Evolutionary conservation across 2,888 invertebrate genomes (phyloP).

Genomic region (Pristionchus entomophagus): DNA sequence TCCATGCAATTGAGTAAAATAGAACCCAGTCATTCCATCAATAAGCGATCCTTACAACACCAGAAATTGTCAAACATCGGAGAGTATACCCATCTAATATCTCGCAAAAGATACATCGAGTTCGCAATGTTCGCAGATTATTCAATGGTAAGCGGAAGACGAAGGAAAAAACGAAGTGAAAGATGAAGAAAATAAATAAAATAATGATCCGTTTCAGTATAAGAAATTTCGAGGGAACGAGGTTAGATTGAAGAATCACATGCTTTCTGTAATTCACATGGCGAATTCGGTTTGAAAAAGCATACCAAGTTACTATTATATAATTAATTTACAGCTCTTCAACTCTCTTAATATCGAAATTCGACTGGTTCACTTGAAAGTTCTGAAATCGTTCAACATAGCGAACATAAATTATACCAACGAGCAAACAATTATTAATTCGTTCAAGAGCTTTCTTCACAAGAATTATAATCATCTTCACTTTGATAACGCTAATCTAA

Average conservation of each 20-base stretch:
- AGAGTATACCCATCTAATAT: neutral
- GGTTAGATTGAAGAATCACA: neutral
- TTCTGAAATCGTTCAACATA: neutral
- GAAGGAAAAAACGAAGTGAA: too few relatives aligned
- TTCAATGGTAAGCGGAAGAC: neutral
- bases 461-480: too few relatives aligned
- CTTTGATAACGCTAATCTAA: neutral
- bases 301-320: neutral
- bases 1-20: too few relatives aligned
- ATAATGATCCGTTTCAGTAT: neutral
- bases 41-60: too few relatives aligned
- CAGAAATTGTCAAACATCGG: too few relatives aligned
- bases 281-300: conserved; percentile 6
- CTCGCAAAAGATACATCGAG: neutral
- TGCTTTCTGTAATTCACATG: neutral
- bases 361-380: neutral
- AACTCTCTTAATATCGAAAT: neutral
- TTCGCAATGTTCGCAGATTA: conserved; percentile 7
- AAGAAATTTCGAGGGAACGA: neutral
- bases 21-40: too few relatives aligned
- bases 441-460: neutral
- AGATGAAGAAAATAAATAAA: neutral
- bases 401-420: neutral
- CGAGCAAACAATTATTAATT: too few relatives aligned
- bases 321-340: neutral